These are phyloP conservation scores for Alexandromys fortis DNA, from an alignment of 2,113 vertebrate species.

Conservation along the genomic window DNA sequence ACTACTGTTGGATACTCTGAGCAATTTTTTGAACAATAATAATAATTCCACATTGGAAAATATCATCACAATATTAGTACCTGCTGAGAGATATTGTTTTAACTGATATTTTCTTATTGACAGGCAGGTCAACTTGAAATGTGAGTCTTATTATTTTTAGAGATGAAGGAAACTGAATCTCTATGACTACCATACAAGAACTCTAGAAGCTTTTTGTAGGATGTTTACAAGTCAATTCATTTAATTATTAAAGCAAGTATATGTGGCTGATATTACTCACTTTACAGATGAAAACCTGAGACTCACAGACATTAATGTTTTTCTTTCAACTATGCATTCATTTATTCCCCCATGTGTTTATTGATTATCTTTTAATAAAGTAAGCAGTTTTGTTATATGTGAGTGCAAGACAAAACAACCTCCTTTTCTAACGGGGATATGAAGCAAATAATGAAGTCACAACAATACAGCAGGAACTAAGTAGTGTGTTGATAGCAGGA, in stretches of 20 bases:
- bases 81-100: constrained; percentile 1
- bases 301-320: background rate
- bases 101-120: background rate
- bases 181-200: background rate
- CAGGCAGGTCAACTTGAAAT: background rate
- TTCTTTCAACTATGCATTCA: background rate
- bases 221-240: background rate
- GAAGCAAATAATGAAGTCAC: background rate
- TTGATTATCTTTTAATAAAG: background rate
- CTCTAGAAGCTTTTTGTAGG: too few relatives aligned
- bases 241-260: constrained; percentile 44
- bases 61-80: background rate
- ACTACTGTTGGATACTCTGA: background rate
- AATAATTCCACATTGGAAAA: background rate
- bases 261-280: background rate
- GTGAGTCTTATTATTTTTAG: background rate
- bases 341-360: background rate
- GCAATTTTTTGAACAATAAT: background rate
- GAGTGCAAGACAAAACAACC: background rate
- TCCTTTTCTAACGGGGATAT: background rate
- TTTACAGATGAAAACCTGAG: background rate
- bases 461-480: background rate
- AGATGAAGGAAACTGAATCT: background rate
- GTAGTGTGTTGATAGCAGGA: background rate
- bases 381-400: background rate